Base-by-base conservation (phyloP, 2,888 invertebrate species). In the Cerceris rybyensis region DNA sequence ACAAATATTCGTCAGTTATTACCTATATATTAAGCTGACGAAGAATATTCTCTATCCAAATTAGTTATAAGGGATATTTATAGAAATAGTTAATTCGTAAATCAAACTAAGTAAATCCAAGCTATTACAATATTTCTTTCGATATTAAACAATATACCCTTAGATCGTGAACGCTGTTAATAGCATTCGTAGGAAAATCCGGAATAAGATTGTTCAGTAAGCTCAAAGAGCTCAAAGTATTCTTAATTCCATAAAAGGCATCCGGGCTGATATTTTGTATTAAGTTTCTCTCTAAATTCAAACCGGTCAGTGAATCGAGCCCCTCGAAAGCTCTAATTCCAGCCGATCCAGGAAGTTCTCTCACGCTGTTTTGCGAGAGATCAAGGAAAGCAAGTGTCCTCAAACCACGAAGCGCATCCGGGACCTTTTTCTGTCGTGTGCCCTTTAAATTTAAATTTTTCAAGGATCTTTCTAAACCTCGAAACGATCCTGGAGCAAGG, bases 371-470 rank as follows among this genome's bases (percentile, higher is more conserved):
- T 92, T 98, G 96, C 0, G 98, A 98, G 72, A 98, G 93, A 93
- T 98, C 98, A 72, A 98, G 93, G 90, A 98, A 98, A 0, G 98
- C 98, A 81, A 98, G 93, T 61, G 96, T 96, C 76, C 94, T 95
- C 46, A 98, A 93, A 7, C 96, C 96, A 79, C 95, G 93, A 17
- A 98, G 95, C 60, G 97, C 96, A 84, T 95, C 95, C 0, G 98
- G 98, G 11, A 98, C 95, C 65, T 94, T 93, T 86, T 96, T 96
- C 91, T 97, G 97, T 69, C 95, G 94, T 0, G 97, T 97, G 43
- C 97, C 97, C 93, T 98, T 98, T 49, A 98, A 93, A 91, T 98
- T 98, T 61, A 98, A 93, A 92, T 98, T 98, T 93, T 98, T 98
- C 57, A 98, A 93, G 11, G 96, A 96, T 71, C 93, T 94, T 88